Base-by-base conservation (phyloP, 2,888 invertebrate species). In the Cerastis leucographa region DNA sequence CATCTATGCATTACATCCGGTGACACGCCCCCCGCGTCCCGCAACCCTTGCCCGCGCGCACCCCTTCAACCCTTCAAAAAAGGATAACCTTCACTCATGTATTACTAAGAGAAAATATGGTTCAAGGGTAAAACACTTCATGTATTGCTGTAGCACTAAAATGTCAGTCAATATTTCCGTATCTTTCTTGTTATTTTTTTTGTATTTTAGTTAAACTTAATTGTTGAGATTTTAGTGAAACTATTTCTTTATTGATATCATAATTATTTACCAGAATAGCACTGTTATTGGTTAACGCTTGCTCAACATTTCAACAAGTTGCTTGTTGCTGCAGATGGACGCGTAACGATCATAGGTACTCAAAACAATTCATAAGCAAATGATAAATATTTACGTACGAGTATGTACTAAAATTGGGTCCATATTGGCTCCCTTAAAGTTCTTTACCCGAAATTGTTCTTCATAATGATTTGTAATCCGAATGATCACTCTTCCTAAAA, bases 1-100 rank as follows among this genome's bases (percentile, higher is more conserved):
- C 72, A 81, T 78, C 46, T 78, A 69, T 72, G 72, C 84, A 69
- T 78, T 69, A 83, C 54, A 83, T 83, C 84, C 84, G 65, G 72
- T 78, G 72, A 79, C 81, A 72, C 49, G 49, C 17, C 35, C 40
- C 74, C 74, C 11, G 29, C 44, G 6, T 29, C 54, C 46, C n/a
- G 12, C 77, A 44, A 25, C 49, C 61, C 66, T 6, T 83, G 68
- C 83, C 65, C 25, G 42, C 64, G 68, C 46, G 46, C 68, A 72
- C 78, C 84, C 79, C 79, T 72, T 66, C 69, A 11, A 56, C 83
- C 78, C 79, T 78, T 70, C 77, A 8, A 62, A 72, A 71, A 83
- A 83, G 78, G 59, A 65, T 69, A 72, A 69, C 59, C 64, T 78
- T 72, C 65, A 68, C 49, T 56, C 25, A 56, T 59, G 54, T 78